A percentile compares a stretch with the other conserved stretches of the same genome.
These are phyloP conservation scores for Epinephelus malabaricus DNA, from an alignment of 2,797 vertebrate species.

Conservation along the genomic window DNA sequence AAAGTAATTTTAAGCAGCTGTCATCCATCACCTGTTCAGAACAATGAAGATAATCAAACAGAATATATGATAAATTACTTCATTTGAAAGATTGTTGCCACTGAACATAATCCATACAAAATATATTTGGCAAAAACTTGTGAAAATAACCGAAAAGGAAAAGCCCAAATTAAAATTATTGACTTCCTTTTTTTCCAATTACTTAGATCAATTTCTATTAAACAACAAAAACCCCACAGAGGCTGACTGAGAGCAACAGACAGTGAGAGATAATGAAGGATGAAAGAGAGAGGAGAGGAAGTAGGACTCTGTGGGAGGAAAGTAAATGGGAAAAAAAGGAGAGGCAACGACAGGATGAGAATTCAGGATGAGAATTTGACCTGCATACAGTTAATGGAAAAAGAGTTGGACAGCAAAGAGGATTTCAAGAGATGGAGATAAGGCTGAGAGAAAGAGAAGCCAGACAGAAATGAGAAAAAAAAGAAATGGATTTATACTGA, in stretches of 20 bases:
- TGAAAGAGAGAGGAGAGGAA: neutral
- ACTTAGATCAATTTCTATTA: constrained; percentile 31
- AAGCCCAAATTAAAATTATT: constrained; percentile 25
- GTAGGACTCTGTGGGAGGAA: neutral
- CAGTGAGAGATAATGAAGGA: constrained; percentile 19
- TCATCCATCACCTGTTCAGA: neutral
- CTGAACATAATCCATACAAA: too few relatives aligned
- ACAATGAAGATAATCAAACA: neutral
- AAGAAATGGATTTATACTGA: constrained; percentile 43
- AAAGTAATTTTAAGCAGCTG: neutral
- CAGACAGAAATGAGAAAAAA: constrained; percentile 19
- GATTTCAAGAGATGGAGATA: constrained; percentile 38
- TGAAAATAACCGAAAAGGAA: constrained; percentile 12
- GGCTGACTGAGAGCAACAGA: neutral
- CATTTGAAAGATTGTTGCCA: too few relatives aligned
- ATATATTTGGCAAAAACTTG: too few relatives aligned
- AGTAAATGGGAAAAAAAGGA: constrained; percentile 16
- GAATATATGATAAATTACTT: neutral
- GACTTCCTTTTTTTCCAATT: constrained; percentile 32
- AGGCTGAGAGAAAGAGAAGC: constrained; percentile 18
- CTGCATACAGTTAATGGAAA: constrained; percentile 30
- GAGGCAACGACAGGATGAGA: constrained; percentile 9
- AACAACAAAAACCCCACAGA: constrained; percentile 7
- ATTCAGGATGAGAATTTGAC: constrained; percentile 38
- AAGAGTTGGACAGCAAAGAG: constrained; percentile 11